A percentile compares a stretch with the other conserved stretches of the same genome.
phyloP scores from a whole-genome alignment of 2,888 invertebrate genomes.

The Brachypalpus laphriformis region DNA sequence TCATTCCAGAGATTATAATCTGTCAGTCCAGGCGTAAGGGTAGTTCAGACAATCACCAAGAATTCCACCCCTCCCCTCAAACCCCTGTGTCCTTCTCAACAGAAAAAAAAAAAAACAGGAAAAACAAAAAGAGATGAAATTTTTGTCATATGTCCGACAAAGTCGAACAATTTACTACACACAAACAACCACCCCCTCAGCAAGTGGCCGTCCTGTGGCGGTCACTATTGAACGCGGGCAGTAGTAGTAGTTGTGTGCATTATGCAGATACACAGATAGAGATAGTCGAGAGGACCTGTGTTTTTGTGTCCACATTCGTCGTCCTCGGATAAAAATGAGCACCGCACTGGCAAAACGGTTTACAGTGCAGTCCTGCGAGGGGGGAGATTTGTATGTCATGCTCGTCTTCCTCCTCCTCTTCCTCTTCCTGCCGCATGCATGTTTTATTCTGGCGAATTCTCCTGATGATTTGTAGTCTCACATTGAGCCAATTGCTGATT shows the following conservation, averaged over 20 bases:
- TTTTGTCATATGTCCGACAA: conserved; percentile 69
- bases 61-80: conserved; percentile 8
- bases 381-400: conserved; percentile 1
- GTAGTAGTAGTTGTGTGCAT: conserved; percentile 37
- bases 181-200: background rate
- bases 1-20: conserved; percentile 72
- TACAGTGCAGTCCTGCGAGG: conserved; percentile 34
- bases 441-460: conserved; percentile 68
- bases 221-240: background rate
- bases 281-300: conserved; percentile 59
- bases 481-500: conserved; percentile 72
- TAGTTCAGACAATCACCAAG: conserved; percentile 16
- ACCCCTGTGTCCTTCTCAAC: background rate
- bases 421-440: conserved; percentile 50
- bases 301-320: conserved; percentile 59
- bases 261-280: conserved; percentile 62
- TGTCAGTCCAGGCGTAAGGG: conserved; percentile 30
- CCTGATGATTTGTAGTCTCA: conserved; percentile 72
- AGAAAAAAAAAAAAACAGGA: conserved; percentile 16
- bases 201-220: background rate
- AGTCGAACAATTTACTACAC: conserved; percentile 70
- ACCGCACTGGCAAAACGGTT: conserved; percentile 58
- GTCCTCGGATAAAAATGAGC: conserved; percentile 65
- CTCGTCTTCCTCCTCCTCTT: conserved; percentile 26
- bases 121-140: conserved; percentile 15